Base-by-base conservation (phyloP, 2,888 invertebrate species). In the Hyposoter didymator region DNA sequence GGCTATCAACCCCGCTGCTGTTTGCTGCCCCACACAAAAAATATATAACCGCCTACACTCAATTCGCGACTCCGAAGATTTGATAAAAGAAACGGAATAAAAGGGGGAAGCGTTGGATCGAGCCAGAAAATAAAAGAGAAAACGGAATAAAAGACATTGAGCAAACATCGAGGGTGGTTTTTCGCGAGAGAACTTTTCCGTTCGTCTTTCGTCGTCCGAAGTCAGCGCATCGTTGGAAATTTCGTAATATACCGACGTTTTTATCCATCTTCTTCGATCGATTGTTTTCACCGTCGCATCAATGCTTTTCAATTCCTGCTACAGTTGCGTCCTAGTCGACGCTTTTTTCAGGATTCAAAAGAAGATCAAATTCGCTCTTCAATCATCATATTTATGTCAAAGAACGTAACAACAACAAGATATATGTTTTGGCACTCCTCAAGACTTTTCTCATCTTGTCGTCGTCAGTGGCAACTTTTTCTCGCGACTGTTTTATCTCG, bases 1-100 rank as follows among this genome's bases (percentile, higher is more conserved):
- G 91, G 92, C 93, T 93, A 93, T 91, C 92, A 93, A 93, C 93
- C 93, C 92, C 91, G 94, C 94, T 94, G 94, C 93, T 93, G 93
- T 92, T 92, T 93, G 93, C 93, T 93, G 93, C 91, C 93, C 91
- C 90, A 87, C 87, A 87, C 87, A 88, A 87, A 88, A 28, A 76
- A 35, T 49, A 22, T 80, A 66, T 66, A 73, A 66, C 73, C 81
- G 86, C 88, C 92, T 93, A 93, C 93, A 93, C 92, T 92, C 89
- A 84, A 88, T 76, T 86, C 80, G 84, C 80, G 78, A 73, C 64
- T 69, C 74, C 81, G 79, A 80, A 80, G 79, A 80, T 83, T 79
- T 72, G 35, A 72, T 67, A 49, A 76, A 75, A 45, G 19, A 74
- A 52, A 76, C 5, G 17, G 55, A 82, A 69, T 32, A 74, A 80